Evolutionary conservation across 1,140 invertebrate genomes (phyloP).

Genomic region (Aporrectodea caliginosa): DNA sequence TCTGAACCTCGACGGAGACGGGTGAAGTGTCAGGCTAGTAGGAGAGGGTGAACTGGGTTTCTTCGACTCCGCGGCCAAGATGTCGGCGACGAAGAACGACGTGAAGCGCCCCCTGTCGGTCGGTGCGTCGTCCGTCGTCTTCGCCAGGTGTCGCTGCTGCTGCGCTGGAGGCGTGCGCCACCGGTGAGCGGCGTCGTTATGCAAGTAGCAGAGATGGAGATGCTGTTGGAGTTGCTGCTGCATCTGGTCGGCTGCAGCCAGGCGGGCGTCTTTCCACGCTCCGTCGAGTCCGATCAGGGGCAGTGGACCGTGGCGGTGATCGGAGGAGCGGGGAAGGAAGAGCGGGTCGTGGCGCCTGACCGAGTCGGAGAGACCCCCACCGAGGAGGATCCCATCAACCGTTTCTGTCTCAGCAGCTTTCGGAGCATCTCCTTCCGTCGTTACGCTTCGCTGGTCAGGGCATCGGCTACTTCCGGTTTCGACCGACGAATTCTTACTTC

Average conservation of each 20-base stretch:
- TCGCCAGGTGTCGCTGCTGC: not conserved
- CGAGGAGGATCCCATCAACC: not conserved
- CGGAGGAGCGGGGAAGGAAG: not conserved
- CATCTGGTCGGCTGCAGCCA: not conserved
- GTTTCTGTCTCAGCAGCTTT: too few relatives aligned
- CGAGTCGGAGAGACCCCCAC: not conserved
- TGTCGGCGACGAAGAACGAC: slow-evolving; percentile 82
- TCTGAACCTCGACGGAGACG: too few relatives aligned
- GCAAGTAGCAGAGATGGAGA: not conserved
- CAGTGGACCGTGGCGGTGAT: not conserved
- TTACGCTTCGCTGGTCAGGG: not conserved
- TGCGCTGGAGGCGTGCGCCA: not conserved
- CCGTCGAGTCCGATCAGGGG: not conserved
- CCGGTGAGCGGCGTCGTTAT: not conserved
- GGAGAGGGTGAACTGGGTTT: too few relatives aligned
- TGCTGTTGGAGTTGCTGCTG: not conserved
- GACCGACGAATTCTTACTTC: not conserved
- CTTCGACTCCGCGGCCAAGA: slow-evolving; percentile 62
- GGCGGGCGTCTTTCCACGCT: not conserved
- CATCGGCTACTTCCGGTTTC: not conserved
- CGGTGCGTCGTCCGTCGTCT: not conserved
- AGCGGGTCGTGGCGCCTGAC: not conserved
- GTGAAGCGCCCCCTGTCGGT: slow-evolving; percentile 30
- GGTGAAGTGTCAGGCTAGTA: too few relatives aligned
- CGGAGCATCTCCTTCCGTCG: too few relatives aligned